A percentile compares a stretch with the other conserved stretches of the same genome.
Evolutionary conservation across 2,888 invertebrate species (phyloP).

Genomic region (Dicranocentrus wangi): DNA sequence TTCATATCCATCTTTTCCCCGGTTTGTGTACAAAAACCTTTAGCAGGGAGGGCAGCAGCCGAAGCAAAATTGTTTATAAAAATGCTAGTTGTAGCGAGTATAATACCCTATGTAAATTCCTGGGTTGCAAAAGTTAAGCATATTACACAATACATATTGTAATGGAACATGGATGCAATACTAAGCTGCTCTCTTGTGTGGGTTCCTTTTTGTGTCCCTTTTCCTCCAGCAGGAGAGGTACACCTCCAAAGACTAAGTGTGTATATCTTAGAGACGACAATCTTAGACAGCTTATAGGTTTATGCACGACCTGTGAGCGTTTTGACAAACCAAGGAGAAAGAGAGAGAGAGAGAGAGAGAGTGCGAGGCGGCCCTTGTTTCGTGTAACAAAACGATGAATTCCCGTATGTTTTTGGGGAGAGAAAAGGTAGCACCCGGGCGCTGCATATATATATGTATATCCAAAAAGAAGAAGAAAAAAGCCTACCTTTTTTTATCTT

Average conservation of each 20-base stretch:
- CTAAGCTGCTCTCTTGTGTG: background rate
- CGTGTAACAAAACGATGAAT: slow-evolving; percentile 35
- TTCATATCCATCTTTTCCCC: slow-evolving; percentile 41
- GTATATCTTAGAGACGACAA: background rate
- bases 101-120: background rate
- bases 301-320: slow-evolving; percentile 46
- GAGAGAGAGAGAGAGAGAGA: slow-evolving; percentile 3
- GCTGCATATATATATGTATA: too few relatives aligned
- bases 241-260: too few relatives aligned
- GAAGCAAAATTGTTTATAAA: slow-evolving; percentile 8
- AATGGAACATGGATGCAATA: background rate
- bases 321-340: slow-evolving; percentile 43
- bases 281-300: slow-evolving; percentile 44
- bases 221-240: too few relatives aligned
- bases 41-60: too few relatives aligned
- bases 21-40: too few relatives aligned
- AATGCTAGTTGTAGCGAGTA: slow-evolving; percentile 2
- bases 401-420: slow-evolving; percentile 27
- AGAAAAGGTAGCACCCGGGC: background rate
- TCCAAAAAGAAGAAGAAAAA: too few relatives aligned
- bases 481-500: too few relatives aligned
- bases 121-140: background rate
- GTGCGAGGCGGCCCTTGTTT: slow-evolving; percentile 10
- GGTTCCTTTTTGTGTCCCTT: background rate
- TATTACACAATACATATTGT: too few relatives aligned